A percentile compares a stretch with the other conserved stretches of the same genome.
These are phyloP conservation scores for Trididemnum nubilum DNA, from an alignment of 23 tunicate genomes.

Conservation along the genomic window DNA sequence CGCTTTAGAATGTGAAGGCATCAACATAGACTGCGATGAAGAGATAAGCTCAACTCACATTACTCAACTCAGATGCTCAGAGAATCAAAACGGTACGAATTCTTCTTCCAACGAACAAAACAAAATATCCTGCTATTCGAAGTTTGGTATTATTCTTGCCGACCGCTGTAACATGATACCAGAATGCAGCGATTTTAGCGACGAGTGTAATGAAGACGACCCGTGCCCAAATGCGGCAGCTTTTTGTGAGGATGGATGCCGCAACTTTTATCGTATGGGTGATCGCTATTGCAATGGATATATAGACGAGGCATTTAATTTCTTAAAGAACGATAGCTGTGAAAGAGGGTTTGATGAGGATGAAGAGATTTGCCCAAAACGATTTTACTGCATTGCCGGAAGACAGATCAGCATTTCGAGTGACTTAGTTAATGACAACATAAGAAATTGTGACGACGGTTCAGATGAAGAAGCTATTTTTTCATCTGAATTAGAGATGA, in stretches of 20 bases:
- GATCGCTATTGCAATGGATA: conserved; percentile 28
- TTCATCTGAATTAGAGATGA: conserved; percentile 24
- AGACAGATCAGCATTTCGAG: conserved; percentile 3
- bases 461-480: conserved; percentile 10
- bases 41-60: not conserved
- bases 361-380: conserved; percentile 5
- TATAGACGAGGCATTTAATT: not conserved
- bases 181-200: conserved; percentile 12
- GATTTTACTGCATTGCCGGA: conserved; percentile 16
- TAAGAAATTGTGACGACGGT: conserved; percentile 18
- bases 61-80: not conserved
- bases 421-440: not conserved
- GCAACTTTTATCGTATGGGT: conserved; percentile 14
- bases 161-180: not conserved
- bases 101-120: not conserved
- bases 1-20: not conserved
- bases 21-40: not conserved
- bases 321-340: not conserved
- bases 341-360: conserved; percentile 55
- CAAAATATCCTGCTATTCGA: conserved; percentile 1
- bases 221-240: not conserved
- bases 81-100: not conserved
- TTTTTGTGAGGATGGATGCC: conserved; percentile 17
- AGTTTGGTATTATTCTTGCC: not conserved
- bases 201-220: conserved; percentile 17